Evolutionary conservation across 2,797 vertebrate genomes (phyloP).

Genomic region (Sternotherus odoratus): DNA sequence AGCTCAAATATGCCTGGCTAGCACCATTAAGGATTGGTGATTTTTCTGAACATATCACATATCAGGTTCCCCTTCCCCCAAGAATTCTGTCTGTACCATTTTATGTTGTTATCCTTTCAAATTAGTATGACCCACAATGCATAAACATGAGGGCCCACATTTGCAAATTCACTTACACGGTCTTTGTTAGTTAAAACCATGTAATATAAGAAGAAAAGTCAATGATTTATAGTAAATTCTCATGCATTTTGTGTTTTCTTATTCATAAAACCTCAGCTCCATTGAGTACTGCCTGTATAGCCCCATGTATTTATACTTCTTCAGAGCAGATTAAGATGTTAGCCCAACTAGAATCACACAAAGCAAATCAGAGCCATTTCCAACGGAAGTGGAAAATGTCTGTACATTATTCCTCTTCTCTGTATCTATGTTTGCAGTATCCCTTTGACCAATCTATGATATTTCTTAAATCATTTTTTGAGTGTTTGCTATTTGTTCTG

Average conservation of each 20-base stretch:
- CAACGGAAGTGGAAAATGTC: constrained; percentile 36
- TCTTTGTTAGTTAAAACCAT: constrained; percentile 31
- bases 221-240: constrained; percentile 1
- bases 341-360: constrained; percentile 8
- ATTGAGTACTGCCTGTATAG: background rate
- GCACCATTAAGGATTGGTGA: background rate
- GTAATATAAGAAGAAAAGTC: background rate
- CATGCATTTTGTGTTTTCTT: background rate
- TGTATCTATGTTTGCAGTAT: constrained; percentile 34
- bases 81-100: background rate
- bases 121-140: background rate
- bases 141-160: constrained; percentile 1
- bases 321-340: background rate
- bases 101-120: constrained; percentile 13
- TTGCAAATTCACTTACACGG: constrained; percentile 1
- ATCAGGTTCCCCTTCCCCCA: background rate
- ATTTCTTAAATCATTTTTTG: constrained; percentile 37
- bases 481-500: constrained; percentile 66
- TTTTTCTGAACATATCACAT: constrained; percentile 1
- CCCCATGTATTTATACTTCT: background rate
- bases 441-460: constrained; percentile 4
- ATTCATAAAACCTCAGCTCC: background rate
- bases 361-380: constrained; percentile 43
- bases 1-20: background rate
- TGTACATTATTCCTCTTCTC: constrained; percentile 34